These are phyloP conservation scores for Eremophila alpestris DNA, from an alignment of 2,797 vertebrate species.

Conservation along the genomic window DNA sequence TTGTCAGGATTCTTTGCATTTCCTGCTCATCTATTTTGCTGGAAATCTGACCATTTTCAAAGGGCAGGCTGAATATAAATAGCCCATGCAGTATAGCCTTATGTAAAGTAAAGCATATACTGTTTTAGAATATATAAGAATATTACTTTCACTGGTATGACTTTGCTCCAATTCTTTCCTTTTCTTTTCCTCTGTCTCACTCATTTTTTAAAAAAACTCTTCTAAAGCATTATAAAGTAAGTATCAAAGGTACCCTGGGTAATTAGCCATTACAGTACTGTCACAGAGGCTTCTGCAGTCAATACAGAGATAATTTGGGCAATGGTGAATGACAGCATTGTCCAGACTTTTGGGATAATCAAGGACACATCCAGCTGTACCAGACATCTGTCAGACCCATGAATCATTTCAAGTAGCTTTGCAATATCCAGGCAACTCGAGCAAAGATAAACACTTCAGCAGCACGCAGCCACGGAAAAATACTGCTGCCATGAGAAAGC, in stretches of 20 bases:
- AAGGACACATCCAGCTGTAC: slow-evolving; percentile 99
- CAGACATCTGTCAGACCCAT: slow-evolving; percentile 99
- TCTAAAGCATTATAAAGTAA: slow-evolving; percentile 80
- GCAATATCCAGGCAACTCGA: slow-evolving; percentile 86
- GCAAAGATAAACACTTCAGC: slow-evolving; percentile 88
- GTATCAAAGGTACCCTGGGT: slow-evolving; percentile 99
- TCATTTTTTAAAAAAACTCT: slow-evolving; percentile 5
- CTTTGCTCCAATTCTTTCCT: slow-evolving; percentile 59
- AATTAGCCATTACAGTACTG: slow-evolving; percentile 99
- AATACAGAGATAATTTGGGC: slow-evolving; percentile 99
- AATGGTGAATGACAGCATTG: slow-evolving; percentile 99
- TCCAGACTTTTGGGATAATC: slow-evolving; percentile 99
- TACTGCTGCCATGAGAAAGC: slow-evolving; percentile 61
- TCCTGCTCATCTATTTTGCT: slow-evolving; percentile 70
- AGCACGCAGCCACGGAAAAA: slow-evolving; percentile 57
- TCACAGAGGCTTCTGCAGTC: slow-evolving; percentile 99
- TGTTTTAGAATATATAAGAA: slow-evolving; percentile 25
- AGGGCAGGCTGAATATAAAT: slow-evolving; percentile 61
- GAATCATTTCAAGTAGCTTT: slow-evolving; percentile 97
- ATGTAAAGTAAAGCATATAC: not conserved
- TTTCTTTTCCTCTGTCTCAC: not conserved
- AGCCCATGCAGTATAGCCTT: slow-evolving; percentile 11
- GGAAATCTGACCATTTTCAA: slow-evolving; percentile 65
- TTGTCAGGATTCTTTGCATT: slow-evolving; percentile 74
- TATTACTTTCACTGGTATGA: slow-evolving; percentile 29